A percentile compares a stretch with the other conserved stretches of the same genome.
These are phyloP conservation scores for Mesoligia furuncula DNA, from an alignment of 2,888 invertebrate genomes.

Conservation along the genomic window DNA sequence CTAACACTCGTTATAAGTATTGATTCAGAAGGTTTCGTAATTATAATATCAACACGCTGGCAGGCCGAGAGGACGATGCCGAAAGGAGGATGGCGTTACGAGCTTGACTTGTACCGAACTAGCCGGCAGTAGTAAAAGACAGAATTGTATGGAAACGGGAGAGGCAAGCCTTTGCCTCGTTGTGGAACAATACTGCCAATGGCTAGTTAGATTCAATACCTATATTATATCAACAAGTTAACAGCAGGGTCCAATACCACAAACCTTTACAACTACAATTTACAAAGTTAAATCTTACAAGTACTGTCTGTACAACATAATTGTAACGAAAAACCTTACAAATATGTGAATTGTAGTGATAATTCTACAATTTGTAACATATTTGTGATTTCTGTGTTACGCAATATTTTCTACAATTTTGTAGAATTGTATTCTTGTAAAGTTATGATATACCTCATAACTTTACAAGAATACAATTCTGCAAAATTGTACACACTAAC, in stretches of 20 bases:
- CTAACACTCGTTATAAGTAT: neutral
- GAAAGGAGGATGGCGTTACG: neutral
- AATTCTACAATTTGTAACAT: neutral
- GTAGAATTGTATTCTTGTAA: neutral
- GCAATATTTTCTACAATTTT: neutral
- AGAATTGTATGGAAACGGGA: neutral
- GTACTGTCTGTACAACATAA: no score
- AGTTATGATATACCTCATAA: no score
- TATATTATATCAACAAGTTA: neutral
- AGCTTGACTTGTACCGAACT: neutral
- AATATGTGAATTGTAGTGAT: neutral
- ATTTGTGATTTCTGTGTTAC: neutral
- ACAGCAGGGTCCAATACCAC: neutral
- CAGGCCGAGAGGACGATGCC: neutral
- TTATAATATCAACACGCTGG: neutral
- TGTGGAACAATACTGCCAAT: neutral
- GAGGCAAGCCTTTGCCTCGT: neutral
- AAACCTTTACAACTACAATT: neutral
- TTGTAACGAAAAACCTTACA: neutral
- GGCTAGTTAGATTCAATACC: neutral
- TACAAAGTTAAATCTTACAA: neutral
- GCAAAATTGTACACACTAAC: no score
- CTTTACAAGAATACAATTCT: no score
- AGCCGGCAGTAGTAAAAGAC: no score
- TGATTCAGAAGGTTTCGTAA: neutral